These are phyloP conservation scores for Gadopsis marmoratus DNA, from an alignment of 2,797 vertebrate species.

Conservation along the genomic window DNA sequence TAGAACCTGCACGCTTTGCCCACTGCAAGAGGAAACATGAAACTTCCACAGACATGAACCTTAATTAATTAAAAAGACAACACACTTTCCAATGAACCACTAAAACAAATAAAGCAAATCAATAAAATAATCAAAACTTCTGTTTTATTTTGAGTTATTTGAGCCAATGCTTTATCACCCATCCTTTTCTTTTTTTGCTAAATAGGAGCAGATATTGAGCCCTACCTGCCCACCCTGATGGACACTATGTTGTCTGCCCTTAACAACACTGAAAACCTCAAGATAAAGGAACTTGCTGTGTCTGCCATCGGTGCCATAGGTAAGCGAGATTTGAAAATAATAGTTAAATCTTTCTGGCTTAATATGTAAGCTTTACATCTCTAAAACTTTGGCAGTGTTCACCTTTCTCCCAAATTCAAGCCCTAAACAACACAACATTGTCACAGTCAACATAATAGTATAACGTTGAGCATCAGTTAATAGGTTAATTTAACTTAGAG, in stretches of 20 bases:
- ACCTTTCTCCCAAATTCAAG: not conserved
- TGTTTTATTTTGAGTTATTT: no score
- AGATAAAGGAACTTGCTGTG: slow-evolving; percentile 90
- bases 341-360: not conserved
- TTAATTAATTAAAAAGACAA: not conserved
- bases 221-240: slow-evolving; percentile 91
- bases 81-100: not conserved
- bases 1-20: not conserved
- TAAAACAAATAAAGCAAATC: not conserved
- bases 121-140: not conserved
- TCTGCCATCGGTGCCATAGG: slow-evolving; percentile 92
- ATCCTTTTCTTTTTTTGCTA: not conserved
- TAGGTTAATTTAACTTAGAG: not conserved
- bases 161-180: no score
- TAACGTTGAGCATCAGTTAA: no score
- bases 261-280: slow-evolving; percentile 80
- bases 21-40: not conserved
- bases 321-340: slow-evolving; percentile 61
- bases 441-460: not conserved
- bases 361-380: not conserved
- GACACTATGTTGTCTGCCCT: slow-evolving; percentile 90
- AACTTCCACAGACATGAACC: not conserved
- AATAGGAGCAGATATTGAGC: slow-evolving; percentile 88
- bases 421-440: not conserved
- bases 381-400: not conserved